A percentile compares a stretch with the other conserved stretches of the same genome.
Conservation (phyloP, 2,797 vertebrate genomes). For the Steatocranus sp. region DNA sequence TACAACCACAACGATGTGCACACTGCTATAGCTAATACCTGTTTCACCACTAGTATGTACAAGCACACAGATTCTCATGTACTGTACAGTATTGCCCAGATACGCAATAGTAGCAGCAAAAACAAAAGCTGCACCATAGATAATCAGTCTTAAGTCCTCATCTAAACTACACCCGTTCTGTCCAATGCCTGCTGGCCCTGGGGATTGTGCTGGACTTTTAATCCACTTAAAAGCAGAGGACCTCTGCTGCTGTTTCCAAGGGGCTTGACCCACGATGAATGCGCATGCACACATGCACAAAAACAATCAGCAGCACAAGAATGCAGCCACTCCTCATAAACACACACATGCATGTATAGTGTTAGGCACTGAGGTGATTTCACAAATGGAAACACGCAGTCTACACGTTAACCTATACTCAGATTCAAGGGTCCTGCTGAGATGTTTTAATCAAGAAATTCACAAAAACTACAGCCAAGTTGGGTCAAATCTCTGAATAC, state of each 20-base stretch:
- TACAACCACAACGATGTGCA: background rate
- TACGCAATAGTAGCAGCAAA: conserved; percentile 53
- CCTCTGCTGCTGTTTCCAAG: conserved; percentile 74
- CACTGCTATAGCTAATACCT: background rate
- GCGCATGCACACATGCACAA: background rate
- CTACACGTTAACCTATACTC: background rate
- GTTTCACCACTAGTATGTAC: background rate
- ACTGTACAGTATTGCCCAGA: conserved; percentile 13
- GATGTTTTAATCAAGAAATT: conserved; percentile 11
- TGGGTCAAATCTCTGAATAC: background rate
- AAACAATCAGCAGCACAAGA: conserved; percentile 13
- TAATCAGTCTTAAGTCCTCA: conserved; percentile 77
- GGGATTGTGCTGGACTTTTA: conserved; percentile 75
- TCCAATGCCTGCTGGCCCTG: conserved; percentile 67
- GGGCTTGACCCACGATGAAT: conserved; percentile 60
- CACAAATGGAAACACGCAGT: background rate
- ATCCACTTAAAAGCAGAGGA: conserved; percentile 78
- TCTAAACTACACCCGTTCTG: conserved; percentile 74
- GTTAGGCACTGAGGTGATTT: background rate
- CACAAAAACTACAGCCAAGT: background rate
- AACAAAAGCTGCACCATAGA: conserved; percentile 68
- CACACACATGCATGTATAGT: background rate
- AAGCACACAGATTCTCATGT: background rate
- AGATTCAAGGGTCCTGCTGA: background rate
- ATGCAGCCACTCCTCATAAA: conserved; percentile 2